These are phyloP conservation scores for Brotogeris chrysoptera DNA, from an alignment of 2,797 vertebrate genomes.

Conservation along the genomic window DNA sequence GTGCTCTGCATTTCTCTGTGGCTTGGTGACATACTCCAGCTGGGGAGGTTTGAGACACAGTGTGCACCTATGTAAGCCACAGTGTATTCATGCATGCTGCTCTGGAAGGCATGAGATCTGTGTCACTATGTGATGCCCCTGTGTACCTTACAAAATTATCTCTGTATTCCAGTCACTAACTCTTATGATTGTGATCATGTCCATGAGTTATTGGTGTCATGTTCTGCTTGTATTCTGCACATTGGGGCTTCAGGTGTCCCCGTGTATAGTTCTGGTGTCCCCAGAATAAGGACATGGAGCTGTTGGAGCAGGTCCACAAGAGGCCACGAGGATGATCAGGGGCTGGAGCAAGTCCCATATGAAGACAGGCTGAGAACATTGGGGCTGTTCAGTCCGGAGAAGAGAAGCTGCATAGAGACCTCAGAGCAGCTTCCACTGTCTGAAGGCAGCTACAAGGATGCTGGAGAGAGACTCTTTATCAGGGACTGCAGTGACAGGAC, in stretches of 20 bases:
- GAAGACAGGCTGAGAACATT: neutral
- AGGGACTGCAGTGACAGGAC: neutral
- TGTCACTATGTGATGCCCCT: neutral
- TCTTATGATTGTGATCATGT: neutral
- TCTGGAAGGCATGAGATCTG: neutral
- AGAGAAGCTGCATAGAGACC: neutral
- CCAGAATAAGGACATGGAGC: neutral
- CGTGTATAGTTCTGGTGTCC: neutral
- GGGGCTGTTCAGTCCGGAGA: neutral
- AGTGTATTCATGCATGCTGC: neutral
- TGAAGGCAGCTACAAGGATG: neutral
- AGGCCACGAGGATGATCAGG: neutral
- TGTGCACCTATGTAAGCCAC: neutral
- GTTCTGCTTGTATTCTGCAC: neutral
- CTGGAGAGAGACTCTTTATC: neutral
- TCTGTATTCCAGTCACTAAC: neutral
- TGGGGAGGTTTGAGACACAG: neutral
- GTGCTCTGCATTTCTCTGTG: neutral
- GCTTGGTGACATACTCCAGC: neutral
- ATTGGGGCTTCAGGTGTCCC: neutral
- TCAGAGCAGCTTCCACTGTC: neutral
- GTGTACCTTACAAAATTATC: neutral
- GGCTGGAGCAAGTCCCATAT: neutral
- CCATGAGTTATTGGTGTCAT: too few relatives aligned
- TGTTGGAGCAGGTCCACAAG: neutral